Percentiles rank a stretch among this genome's conserved stretches.
These are phyloP conservation scores for Lipophrys pholis DNA, from an alignment of 2,113 vertebrate genomes.

Conservation along the genomic window DNA sequence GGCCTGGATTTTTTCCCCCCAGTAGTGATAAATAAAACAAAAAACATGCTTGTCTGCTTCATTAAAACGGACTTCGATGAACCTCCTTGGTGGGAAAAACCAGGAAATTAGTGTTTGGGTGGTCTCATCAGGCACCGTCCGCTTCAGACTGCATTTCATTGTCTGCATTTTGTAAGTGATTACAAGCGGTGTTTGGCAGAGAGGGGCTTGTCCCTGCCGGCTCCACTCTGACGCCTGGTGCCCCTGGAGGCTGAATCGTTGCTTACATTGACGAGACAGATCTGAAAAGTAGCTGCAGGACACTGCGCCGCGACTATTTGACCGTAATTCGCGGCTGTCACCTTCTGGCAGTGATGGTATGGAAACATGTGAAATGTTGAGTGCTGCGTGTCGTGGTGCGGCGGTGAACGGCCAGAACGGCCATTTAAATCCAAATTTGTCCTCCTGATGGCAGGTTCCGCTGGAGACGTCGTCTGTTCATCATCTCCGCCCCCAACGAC, in stretches of 20 bases:
- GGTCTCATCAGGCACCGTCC: constrained; percentile 31
- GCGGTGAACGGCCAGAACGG: constrained; percentile 27
- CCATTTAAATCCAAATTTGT: constrained; percentile 40
- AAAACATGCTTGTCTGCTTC: too few species aligned
- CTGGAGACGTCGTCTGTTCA: constrained; percentile 94
- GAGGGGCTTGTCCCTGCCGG: neutral
- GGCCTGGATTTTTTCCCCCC: too few species aligned
- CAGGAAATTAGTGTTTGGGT: constrained; percentile 5
- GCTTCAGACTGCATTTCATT: constrained; percentile 14
- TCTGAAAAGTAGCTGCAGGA: too few species aligned
- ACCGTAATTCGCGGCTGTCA: constrained; percentile 66
- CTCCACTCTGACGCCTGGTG: neutral
- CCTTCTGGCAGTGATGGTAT: constrained; percentile 37
- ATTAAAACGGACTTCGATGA: too few species aligned
- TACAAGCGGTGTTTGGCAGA: constrained; percentile 5
- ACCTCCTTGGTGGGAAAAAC: too few species aligned
- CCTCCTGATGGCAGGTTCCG: constrained; percentile 88
- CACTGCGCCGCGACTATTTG: neutral
- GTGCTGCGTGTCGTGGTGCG: constrained; percentile 10
- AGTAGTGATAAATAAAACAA: too few species aligned
- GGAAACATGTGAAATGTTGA: constrained; percentile 28
- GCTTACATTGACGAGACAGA: constrained; percentile 10
- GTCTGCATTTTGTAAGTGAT: neutral
- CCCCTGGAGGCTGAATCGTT: constrained; percentile 43
- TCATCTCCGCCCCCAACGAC: constrained; percentile 94